phyloP scores from a whole-genome alignment of 2,797 vertebrate species.

The Pogonophryne albipinna region DNA sequence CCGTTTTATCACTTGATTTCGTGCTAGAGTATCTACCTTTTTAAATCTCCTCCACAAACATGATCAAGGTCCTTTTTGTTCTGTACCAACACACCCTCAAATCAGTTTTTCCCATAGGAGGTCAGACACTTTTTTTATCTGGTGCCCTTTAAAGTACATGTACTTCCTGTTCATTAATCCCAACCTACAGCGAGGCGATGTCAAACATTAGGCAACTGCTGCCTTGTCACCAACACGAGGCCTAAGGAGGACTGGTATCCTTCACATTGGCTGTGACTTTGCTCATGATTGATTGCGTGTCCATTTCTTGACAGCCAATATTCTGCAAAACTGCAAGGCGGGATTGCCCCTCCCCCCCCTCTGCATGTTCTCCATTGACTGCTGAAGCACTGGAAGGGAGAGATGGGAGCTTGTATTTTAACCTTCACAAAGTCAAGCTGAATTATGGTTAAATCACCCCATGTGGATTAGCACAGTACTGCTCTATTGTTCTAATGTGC shows the following conservation, averaged over 20 bases:
- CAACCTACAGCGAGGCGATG: constrained; percentile 32
- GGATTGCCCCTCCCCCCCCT: constrained; percentile 11
- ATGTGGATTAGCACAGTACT: constrained; percentile 38
- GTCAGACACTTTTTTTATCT: constrained; percentile 52
- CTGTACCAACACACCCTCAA: constrained; percentile 17
- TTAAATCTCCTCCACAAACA: constrained; percentile 47
- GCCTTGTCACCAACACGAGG: constrained; percentile 56
- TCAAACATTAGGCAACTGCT: constrained; percentile 54
- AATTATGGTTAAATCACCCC: constrained; percentile 59
- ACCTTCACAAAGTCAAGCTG: constrained; percentile 70
- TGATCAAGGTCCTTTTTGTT: constrained; percentile 35
- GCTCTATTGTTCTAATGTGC: constrained; percentile 60
- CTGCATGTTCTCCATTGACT: constrained; percentile 48
- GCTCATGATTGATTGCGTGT: constrained; percentile 81
- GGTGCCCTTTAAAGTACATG: constrained; percentile 57
- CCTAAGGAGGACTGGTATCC: constrained; percentile 70
- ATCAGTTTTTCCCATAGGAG: constrained; percentile 42
- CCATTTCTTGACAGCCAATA: constrained; percentile 77
- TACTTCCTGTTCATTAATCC: constrained; percentile 67
- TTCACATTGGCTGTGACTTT: constrained; percentile 81
- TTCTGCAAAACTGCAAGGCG: constrained; percentile 57
- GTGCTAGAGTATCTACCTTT: constrained; percentile 21
- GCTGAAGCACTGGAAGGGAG: constrained; percentile 12
- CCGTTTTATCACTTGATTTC: constrained; percentile 46
- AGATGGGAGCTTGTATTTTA: constrained; percentile 30